Base-by-base conservation (phyloP, 2,797 vertebrate genomes). In the Perodicticus potto region DNA sequence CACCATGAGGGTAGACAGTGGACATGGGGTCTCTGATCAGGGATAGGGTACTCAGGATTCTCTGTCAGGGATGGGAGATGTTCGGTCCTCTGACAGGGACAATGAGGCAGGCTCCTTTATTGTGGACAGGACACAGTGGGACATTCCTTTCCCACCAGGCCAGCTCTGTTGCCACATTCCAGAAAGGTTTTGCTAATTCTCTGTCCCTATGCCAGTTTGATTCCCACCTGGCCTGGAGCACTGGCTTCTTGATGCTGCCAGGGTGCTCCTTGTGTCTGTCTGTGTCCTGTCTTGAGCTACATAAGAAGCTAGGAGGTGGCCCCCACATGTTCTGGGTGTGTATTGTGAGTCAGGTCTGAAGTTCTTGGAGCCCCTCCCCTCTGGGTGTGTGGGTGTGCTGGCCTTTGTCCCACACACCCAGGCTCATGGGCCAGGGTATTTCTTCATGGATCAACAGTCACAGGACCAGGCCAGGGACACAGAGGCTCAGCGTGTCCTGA, bases 401-500 rank as follows among this genome's bases (percentile, higher is more conserved):
- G 40, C 53, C 69, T 27, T 27, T 7, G 4, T 72, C 40, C 2
- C 11, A 72, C 4, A 17, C 7, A 61, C 4, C 10, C 20, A 25
- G 63, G 65, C 29, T 43, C 5, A 2, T 1, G 16, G 49, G 23
- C 43, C 1, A 0, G 29, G 3, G 25, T 3, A 0, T 90, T 95
- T 93, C 88, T 92, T 96, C 45, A 34, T 3, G 22, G 43, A 27
- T 3, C n/a, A 8, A 16, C 45, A 49, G 63, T 49, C 37, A 13
- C 12, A 32, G 61, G 43, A 22, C 34, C 1, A 37, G 43, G 45
- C 1, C 63, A 10, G 27, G 25, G 34, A 14, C 1, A 0, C 2
- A 4, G 55, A 81, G 49, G 8, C 40, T 69, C 19, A 0, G 0
- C 7, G 3, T 3, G 4, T 53, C 34, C 53, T 20, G 16, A 3